Evolutionary conservation across 2,113 vertebrate genomes (phyloP), one percentile per base, ranked within the genome.

Genomic region (Gopherus evgoodei): DNA sequence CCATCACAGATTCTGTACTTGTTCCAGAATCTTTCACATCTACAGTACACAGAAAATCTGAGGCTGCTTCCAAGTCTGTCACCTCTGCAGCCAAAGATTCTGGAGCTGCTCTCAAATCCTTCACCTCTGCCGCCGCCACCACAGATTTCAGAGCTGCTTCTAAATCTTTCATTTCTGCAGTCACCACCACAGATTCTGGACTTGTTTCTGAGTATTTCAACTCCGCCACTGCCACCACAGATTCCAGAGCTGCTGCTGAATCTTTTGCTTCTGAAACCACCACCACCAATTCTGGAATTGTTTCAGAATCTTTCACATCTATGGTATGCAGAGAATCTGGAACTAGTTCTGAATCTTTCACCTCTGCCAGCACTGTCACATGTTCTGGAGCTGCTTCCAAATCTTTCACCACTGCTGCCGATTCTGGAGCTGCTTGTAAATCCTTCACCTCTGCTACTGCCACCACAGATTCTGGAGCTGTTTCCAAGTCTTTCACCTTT

Each of bases 131-230:
- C 65, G 38, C 27, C 65, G 38, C 27, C 27, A 29, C 27, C 25
- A 54, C 31, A 49, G 49, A 65, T 53, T 54, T 49, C 22, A 47
- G 11, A 54, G 16, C 27, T 59, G 86, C 52, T 89, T 96, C 92
- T 89, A 65, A 49, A 35, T 81, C 94, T 86, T 97, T 94, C 21
- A 54, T 56, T 21, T 83, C 95, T 95, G 3, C 83, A 65, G 65
- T 38, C 17, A 72, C 49, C 56, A 81, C 11, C 6, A 1, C 42
- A 5, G 86, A 16, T 56, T 82, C 31, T 76, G 76, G 6, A 88
- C n/a, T 6, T 17, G 56, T 21, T 93, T 97, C 91, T 47, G 92
- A 69, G 81, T 88, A 87, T 83, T 93, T 81, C 5, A 62, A 31
- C 24, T 56, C 54, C 53, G 85, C 95, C 91, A 25, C 25, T 59